Conservation (phyloP, 2,113 vertebrate species). For the Ramphastos sulfuratus region DNA sequence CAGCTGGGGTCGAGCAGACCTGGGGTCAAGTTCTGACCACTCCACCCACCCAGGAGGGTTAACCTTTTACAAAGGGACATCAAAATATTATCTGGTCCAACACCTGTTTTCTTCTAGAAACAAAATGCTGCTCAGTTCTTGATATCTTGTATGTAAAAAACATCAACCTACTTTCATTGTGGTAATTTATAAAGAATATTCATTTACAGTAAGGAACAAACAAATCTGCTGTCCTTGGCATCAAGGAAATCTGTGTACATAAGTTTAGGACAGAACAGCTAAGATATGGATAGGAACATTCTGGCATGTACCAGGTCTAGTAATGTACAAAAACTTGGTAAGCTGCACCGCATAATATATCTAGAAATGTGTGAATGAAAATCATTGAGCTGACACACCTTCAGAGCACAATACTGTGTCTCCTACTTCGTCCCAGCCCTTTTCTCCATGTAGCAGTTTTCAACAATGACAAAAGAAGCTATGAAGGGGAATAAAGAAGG, state of each 20-base stretch:
- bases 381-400: background rate
- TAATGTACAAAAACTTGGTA: background rate
- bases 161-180: background rate
- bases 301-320: background rate
- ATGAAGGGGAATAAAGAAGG: background rate
- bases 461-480: background rate
- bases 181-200: background rate
- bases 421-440: background rate
- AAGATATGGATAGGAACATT: background rate
- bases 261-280: background rate
- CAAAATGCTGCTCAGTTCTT: background rate
- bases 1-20: too few species aligned
- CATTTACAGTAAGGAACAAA: background rate
- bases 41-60: too few species aligned
- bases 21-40: too few species aligned
- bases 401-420: background rate
- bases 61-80: too few species aligned
- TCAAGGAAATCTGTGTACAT: background rate
- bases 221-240: background rate
- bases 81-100: too few species aligned
- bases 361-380: background rate
- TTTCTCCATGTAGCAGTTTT: background rate
- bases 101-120: background rate
- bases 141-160: background rate
- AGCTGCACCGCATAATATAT: background rate